A percentile compares a stretch with the other conserved stretches of the same genome.
Conservation (phyloP, 2,113 vertebrate genomes). For the Gorsachius goisagi region DNA sequence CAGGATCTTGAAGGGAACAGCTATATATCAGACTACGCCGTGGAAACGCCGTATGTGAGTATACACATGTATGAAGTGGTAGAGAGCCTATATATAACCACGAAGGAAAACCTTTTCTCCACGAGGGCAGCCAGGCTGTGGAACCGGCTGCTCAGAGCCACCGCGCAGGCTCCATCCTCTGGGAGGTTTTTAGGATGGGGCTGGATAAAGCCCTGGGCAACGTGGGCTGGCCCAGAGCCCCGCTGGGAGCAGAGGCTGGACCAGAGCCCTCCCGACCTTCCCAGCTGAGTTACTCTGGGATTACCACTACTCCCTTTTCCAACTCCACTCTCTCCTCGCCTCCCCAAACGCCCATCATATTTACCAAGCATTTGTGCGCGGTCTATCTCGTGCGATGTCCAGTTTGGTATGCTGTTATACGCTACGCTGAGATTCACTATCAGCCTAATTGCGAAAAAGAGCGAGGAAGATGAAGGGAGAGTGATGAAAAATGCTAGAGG, state of each 20-base stretch:
- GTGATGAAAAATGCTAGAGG: background rate
- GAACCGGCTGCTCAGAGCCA: background rate
- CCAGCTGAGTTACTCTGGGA: rapidly evolving
- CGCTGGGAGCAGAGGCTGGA: background rate
- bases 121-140: background rate
- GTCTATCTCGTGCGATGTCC: rapidly evolving
- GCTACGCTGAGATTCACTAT: background rate
- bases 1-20: background rate
- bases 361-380: rapidly evolving
- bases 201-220: background rate
- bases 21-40: rapidly evolving
- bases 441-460: background rate
- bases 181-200: background rate
- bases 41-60: rapidly evolving
- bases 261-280: background rate
- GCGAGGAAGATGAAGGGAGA: background rate
- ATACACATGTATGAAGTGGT: rapidly evolving
- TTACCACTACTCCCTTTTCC: background rate
- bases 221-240: background rate
- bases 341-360: background rate
- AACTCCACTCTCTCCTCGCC: background rate
- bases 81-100: background rate
- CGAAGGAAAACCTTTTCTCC: background rate
- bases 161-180: background rate
- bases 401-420: background rate